Conservation (phyloP, 2,888 invertebrate genomes). For the Ethmia dodecea region DNA sequence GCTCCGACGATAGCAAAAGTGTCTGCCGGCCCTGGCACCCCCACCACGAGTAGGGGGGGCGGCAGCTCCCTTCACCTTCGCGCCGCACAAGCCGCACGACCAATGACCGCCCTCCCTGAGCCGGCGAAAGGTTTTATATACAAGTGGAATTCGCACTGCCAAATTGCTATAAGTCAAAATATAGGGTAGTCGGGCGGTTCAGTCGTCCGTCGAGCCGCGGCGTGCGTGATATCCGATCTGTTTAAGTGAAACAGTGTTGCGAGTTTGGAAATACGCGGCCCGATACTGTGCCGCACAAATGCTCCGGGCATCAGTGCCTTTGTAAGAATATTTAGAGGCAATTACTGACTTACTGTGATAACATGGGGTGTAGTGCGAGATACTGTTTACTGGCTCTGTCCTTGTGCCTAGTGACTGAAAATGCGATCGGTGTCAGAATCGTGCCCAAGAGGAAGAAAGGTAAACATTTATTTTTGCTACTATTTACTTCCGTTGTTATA, state of each 20-base stretch:
- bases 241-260: conserved; percentile 32
- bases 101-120: conserved; percentile 70
- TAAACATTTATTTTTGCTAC: too few relatives aligned
- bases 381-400: conserved; percentile 70
- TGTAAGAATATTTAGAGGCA: conserved; percentile 35
- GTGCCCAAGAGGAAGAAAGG: conserved; percentile 78
- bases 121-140: conserved; percentile 82
- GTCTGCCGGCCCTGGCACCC: conserved; percentile 70
- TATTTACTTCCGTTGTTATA: too few relatives aligned
- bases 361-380: conserved; percentile 73
- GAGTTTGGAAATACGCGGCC: conserved; percentile 36
- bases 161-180: conserved; percentile 80
- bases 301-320: conserved; percentile 50
- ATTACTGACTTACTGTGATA: conserved; percentile 44
- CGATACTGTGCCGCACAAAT: conserved; percentile 43
- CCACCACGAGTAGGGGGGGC: conserved; percentile 45
- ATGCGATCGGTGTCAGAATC: conserved; percentile 74
- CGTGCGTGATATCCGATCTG: conserved; percentile 24
- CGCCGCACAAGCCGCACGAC: conserved; percentile 52
- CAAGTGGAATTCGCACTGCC: conserved; percentile 78
- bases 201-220: conserved; percentile 48
- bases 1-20: conserved; percentile 69
- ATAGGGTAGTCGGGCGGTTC: conserved; percentile 78
- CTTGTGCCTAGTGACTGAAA: conserved; percentile 71
- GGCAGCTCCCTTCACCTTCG: conserved; percentile 69